These are phyloP conservation scores for Sparidentex hasta DNA, from an alignment of 2,797 vertebrate genomes.

Conservation along the genomic window DNA sequence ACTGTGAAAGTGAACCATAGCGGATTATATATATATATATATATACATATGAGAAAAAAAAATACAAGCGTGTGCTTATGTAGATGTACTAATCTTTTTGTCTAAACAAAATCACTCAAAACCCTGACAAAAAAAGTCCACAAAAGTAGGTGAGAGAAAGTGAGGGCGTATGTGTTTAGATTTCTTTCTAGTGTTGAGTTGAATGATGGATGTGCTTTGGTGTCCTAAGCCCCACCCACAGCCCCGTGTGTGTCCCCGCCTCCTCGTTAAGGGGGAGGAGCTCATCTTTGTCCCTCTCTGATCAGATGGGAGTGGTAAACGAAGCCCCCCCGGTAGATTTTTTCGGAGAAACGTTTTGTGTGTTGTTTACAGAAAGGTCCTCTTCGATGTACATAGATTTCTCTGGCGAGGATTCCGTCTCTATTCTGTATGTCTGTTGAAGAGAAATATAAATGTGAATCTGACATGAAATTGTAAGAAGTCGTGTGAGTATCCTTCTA, in stretches of 20 bases:
- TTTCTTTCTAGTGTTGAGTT: constrained; percentile 89
- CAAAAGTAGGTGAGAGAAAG: constrained; percentile 69
- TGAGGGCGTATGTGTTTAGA: constrained; percentile 89
- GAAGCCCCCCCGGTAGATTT: constrained; percentile 60
- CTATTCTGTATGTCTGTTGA: constrained; percentile 90
- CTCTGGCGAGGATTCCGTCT: constrained; percentile 85
- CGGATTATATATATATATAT: constrained; percentile 53
- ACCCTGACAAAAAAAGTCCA: constrained; percentile 72
- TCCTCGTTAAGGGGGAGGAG: constrained; percentile 83
- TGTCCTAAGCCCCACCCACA: constrained; percentile 76
- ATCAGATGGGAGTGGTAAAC: constrained; percentile 57
- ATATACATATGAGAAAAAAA: constrained; percentile 53
- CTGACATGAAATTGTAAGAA: constrained; percentile 84
- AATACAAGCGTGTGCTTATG: constrained; percentile 88
- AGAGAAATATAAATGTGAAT: constrained; percentile 87
- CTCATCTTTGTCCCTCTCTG: constrained; percentile 84
- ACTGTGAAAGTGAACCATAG: constrained; percentile 97
- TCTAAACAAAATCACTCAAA: constrained; percentile 85
- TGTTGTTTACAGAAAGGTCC: constrained; percentile 90
- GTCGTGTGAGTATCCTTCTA: constrained; percentile 82
- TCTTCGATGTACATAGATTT: constrained; percentile 92
- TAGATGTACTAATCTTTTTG: constrained; percentile 93
- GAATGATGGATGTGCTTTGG: constrained; percentile 93
- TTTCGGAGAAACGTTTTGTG: constrained; percentile 83
- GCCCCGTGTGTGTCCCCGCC: constrained; percentile 45